Evolutionary conservation across 2,113 vertebrate genomes (phyloP).

Genomic region (Cottus gobio): DNA sequence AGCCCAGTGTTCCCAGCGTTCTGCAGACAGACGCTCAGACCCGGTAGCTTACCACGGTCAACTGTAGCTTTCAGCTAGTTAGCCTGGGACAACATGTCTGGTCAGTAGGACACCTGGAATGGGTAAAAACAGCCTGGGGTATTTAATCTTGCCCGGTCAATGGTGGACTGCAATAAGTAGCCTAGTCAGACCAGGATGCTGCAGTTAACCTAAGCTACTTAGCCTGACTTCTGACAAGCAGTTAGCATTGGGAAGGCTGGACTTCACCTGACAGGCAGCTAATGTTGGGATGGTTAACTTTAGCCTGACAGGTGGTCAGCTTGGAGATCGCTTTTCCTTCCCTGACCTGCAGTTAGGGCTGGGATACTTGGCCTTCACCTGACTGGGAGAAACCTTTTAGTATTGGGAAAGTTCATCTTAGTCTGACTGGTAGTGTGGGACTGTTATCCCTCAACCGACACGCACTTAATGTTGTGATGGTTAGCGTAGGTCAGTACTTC

Average conservation of each 20-base stretch:
- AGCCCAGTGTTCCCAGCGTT: slow-evolving; percentile 36
- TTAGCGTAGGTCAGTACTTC: not conserved
- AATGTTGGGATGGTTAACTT: not conserved
- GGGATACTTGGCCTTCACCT: not conserved
- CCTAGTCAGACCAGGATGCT: not conserved
- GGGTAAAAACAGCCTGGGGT: not conserved
- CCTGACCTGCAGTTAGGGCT: not conserved
- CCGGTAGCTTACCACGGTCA: not conserved
- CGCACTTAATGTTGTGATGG: not conserved
- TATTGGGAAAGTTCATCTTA: not conserved
- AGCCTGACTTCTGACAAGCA: too few species aligned
- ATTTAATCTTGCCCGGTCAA: not conserved
- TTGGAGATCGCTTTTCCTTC: not conserved
- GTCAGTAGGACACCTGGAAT: slow-evolving; percentile 21
- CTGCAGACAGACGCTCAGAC: slow-evolving; percentile 41
- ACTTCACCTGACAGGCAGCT: not conserved
- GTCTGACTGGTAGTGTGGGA: not conserved
- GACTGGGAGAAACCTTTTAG: not conserved
- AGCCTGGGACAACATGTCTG: slow-evolving; percentile 36
- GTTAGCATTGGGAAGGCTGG: too few species aligned
- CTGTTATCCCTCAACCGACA: too few species aligned
- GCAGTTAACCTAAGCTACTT: not conserved
- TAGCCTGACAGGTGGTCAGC: not conserved
- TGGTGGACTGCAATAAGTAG: not conserved
- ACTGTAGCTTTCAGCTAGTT: slow-evolving; percentile 26